Conservation (phyloP, 1,140 invertebrate species). For the Anagrus nilaparvatae region DNA sequence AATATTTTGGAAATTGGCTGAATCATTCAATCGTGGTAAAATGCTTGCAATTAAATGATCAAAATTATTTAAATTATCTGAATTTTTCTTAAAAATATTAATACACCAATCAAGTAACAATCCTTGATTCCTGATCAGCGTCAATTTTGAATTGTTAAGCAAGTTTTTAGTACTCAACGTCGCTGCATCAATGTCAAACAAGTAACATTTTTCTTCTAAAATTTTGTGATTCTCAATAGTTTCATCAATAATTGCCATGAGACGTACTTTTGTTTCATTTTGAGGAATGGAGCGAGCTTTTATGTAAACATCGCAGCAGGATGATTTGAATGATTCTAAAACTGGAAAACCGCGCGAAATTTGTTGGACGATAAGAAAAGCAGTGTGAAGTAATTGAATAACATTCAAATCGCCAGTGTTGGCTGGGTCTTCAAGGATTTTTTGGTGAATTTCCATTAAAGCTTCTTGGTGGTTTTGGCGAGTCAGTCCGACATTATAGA, state of each 20-base stretch:
- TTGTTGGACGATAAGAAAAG: slow-evolving; percentile 54
- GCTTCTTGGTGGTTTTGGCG: slow-evolving; percentile 33
- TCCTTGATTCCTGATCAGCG: slow-evolving; percentile 32
- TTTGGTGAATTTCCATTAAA: slow-evolving; percentile 46
- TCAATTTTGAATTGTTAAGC: slow-evolving; percentile 26
- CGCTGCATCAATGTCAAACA: slow-evolving; percentile 18
- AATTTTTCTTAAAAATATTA: too few species aligned
- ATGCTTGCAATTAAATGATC: too few species aligned
- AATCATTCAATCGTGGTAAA: too few species aligned
- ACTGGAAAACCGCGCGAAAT: slow-evolving; percentile 47
- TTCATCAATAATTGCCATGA: slow-evolving; percentile 25
- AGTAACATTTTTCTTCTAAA: slow-evolving; percentile 3
- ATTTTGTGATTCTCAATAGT: slow-evolving; percentile 12
- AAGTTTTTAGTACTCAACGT: slow-evolving; percentile 28
- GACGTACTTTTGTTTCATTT: slow-evolving; percentile 22
- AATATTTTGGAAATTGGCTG: too few species aligned
- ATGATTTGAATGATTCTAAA: slow-evolving; percentile 43
- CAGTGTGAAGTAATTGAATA: slow-evolving; percentile 53
- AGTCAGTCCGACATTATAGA: slow-evolving; percentile 43
- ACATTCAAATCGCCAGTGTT: slow-evolving; percentile 46
- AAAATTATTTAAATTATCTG: too few species aligned
- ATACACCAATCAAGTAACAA: slow-evolving; percentile 23
- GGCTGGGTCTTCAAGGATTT: slow-evolving; percentile 33
- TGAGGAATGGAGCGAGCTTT: slow-evolving; percentile 44
- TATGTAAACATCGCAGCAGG: slow-evolving; percentile 60